phyloP scores from a whole-genome alignment of 2,888 invertebrate genomes.

The Polyploca ridens region DNA sequence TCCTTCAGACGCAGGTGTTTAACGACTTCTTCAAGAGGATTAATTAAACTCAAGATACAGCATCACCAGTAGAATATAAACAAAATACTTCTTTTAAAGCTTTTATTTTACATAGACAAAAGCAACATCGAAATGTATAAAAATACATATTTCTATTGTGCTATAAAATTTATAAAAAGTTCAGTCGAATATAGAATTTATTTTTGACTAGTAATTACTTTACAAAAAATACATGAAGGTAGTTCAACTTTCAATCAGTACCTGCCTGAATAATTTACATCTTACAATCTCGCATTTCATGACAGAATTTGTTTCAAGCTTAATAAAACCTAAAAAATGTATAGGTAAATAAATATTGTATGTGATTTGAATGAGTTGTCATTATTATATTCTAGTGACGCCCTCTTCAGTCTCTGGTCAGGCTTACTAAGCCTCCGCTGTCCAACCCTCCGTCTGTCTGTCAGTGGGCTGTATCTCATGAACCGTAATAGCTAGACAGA shows the following conservation, averaged over 20 bases:
- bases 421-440: no score
- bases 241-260: no score
- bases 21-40: no score
- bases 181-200: slow-evolving; percentile 12
- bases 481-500: no score
- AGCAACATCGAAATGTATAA: slow-evolving; percentile 4
- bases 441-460: no score
- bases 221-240: neutral
- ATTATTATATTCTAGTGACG: no score
- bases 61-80: neutral
- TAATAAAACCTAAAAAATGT: no score
- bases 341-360: no score
- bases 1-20: no score
- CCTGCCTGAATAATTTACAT: neutral
- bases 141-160: neutral
- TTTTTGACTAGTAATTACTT: slow-evolving; percentile 10
- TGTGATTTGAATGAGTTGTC: no score
- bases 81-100: neutral
- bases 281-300: neutral
- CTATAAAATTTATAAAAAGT: slow-evolving; percentile 2
- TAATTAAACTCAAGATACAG: neutral
- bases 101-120: slow-evolving; percentile 5
- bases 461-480: no score
- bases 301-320: neutral
- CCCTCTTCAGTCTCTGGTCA: no score